phyloP scores from a whole-genome alignment of 2,113 vertebrate species.

The Elachura formosa region DNA sequence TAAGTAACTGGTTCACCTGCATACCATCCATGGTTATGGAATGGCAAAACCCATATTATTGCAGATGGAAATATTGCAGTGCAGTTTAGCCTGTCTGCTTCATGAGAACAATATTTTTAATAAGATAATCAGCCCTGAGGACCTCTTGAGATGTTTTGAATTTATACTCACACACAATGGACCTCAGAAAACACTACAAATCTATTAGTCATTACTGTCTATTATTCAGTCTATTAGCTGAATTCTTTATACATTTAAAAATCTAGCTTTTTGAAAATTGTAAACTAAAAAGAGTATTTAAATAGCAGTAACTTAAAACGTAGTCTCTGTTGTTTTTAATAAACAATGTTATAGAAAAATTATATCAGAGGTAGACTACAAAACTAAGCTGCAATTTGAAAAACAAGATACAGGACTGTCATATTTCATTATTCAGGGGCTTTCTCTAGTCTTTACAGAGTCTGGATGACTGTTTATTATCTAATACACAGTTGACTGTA shows the following conservation, averaged over 20 bases:
- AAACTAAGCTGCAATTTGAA: not conserved
- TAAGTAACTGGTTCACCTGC: not conserved
- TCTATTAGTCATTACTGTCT: not conserved
- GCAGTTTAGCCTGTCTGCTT: not conserved
- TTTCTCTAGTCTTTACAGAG: not conserved
- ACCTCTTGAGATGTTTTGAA: not conserved
- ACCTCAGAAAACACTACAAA: not conserved
- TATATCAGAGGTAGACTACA: not conserved
- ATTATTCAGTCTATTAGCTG: too few species aligned
- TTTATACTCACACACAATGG: not conserved
- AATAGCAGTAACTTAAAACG: not conserved
- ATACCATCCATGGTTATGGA: fast-evolving
- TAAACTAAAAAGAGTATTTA: not conserved
- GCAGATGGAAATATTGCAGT: not conserved
- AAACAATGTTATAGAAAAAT: not conserved
- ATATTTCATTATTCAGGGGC: not conserved
- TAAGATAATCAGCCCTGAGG: not conserved
- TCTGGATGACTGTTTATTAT: not conserved
- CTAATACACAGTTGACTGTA: not conserved
- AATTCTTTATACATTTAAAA: not conserved
- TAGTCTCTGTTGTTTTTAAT: not conserved
- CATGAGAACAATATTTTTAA: not conserved
- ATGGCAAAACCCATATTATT: not conserved
- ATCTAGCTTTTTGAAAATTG: not conserved
- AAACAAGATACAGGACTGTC: not conserved